phyloP scores from a whole-genome alignment of 2,888 invertebrate genomes.

The Cordilura impudica region DNA sequence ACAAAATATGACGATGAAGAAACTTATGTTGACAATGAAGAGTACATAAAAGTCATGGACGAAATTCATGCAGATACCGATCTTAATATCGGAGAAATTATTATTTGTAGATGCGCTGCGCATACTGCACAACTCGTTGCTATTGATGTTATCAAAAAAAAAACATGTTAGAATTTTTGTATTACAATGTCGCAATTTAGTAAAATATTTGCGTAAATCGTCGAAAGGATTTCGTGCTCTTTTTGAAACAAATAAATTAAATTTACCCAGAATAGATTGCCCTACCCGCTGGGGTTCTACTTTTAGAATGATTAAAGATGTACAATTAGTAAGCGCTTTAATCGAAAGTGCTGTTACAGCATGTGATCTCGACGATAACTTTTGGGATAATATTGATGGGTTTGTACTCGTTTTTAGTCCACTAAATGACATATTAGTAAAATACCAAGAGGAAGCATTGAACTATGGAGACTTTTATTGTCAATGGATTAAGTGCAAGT shows the following conservation, averaged over 20 bases:
- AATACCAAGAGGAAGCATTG: conserved; percentile 30
- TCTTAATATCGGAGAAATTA: background rate
- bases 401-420: conserved; percentile 7
- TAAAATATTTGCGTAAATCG: conserved; percentile 30
- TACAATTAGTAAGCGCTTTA: conserved; percentile 16
- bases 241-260: conserved; percentile 16
- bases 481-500: conserved; percentile 34
- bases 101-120: background rate
- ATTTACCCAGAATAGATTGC: conserved; percentile 28
- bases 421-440: conserved; percentile 6
- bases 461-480: conserved; percentile 36
- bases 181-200: conserved; percentile 22
- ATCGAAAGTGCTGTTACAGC: conserved; percentile 4
- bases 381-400: conserved; percentile 19
- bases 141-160: background rate
- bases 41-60: background rate
- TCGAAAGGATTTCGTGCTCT: no score
- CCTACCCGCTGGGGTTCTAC: conserved; percentile 35
- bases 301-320: conserved; percentile 20
- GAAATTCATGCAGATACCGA: background rate
- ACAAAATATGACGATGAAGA: background rate
- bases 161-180: no score
- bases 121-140: background rate
- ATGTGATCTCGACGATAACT: conserved; percentile 13
- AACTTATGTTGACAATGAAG: background rate